A percentile compares a stretch with the other conserved stretches of the same genome.
These are phyloP conservation scores for Scytalopus superciliaris DNA, from an alignment of 2,113 vertebrate genomes.

Conservation along the genomic window DNA sequence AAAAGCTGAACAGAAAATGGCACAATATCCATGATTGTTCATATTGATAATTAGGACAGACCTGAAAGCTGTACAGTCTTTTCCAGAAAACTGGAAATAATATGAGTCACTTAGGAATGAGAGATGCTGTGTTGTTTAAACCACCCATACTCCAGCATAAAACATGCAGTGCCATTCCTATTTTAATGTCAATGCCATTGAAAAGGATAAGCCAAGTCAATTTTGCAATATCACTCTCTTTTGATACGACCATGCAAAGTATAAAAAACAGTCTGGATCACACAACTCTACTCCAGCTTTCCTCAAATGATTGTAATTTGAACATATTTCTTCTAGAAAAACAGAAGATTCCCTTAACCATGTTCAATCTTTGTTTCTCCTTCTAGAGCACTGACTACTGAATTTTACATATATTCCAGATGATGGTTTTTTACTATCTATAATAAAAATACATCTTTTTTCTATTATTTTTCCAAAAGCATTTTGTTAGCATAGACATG, in stretches of 20 bases:
- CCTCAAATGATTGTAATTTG: neutral
- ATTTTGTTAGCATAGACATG: neutral
- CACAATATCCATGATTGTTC: neutral
- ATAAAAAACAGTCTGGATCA: neutral
- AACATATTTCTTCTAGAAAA: neutral
- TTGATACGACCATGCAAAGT: neutral
- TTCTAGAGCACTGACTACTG: neutral
- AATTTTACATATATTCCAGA: neutral
- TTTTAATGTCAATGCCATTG: neutral
- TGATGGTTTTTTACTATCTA: neutral
- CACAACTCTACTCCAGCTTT: neutral
- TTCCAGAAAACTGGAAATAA: neutral
- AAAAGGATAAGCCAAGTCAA: neutral
- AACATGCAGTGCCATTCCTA: neutral
- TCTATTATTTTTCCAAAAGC: neutral
- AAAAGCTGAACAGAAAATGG: neutral
- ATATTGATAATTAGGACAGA: neutral
- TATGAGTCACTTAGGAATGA: neutral
- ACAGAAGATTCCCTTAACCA: neutral
- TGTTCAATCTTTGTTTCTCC: neutral
- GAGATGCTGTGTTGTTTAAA: neutral
- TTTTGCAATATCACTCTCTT: neutral
- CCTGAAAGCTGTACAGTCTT: neutral
- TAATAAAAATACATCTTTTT: neutral
- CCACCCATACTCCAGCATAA: neutral